Evolutionary conservation across 2,113 vertebrate genomes (phyloP), one percentile per base, ranked within the genome.

Genomic region (Rhea americana): DNA sequence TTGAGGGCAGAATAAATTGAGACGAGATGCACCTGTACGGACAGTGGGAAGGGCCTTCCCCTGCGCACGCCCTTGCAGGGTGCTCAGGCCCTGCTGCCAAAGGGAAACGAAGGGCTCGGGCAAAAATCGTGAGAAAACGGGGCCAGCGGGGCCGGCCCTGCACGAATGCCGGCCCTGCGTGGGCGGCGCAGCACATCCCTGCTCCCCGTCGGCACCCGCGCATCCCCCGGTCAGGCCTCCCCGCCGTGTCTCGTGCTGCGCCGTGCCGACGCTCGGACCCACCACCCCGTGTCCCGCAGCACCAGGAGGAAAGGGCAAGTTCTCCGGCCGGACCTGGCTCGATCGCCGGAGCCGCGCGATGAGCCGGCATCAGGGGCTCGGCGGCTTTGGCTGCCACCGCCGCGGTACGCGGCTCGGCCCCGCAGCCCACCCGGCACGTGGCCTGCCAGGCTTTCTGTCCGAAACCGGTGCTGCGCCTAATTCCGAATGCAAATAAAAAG

Each of bases 11-110:
- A 91, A 76, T 72, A 93, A 94, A 93, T 80, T 35, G 84, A 96
- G 96, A 95, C 91, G 87, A 95, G 93, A 95, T 93, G 87, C 92
- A 97, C 94, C 95, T 96, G 96, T 92, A 56, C 61, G 91, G 93
- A 82, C 61, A 37, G 75, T 0, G 41, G 92, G 75, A 37, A 35
- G 84, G 74, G n/a, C 14, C 85, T 93, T 87, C 93, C 89, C 87
- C 79, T 77, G 62, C 78, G 30, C 68, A 62, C 56, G 65, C 1
- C 2, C 72, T 7, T 7, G 1, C 86, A 37, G 43, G 37, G 43
- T 47, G 48, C 75, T 93, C 4, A 2, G 4, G 6, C 13, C 26
- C 26, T 79, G 87, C 51, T 91, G 91, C 87, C 94, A 68, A 92
- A 92, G 82, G 75, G 47, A 92, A 89, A 85, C 90, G 18, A 13